A percentile compares a stretch with the other conserved stretches of the same genome.
These are phyloP conservation scores for Myioborus miniatus DNA, from an alignment of 2,797 vertebrate genomes.

Conservation along the genomic window DNA sequence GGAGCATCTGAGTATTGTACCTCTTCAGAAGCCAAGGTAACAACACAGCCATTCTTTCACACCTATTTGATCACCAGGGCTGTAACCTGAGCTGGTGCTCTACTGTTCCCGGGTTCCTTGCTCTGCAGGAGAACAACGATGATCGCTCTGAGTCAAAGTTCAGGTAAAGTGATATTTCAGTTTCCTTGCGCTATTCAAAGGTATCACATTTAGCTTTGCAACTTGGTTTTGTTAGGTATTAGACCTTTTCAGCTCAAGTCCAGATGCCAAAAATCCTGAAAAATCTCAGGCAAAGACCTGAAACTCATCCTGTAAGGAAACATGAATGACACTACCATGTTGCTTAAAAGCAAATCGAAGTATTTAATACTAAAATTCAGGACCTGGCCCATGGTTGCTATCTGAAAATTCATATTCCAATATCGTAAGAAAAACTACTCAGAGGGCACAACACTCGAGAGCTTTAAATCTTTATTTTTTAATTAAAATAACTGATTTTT, in stretches of 20 bases:
- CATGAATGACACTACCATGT: accelerated
- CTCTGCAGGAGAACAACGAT: background rate
- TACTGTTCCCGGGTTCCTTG: background rate
- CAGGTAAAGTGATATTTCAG: background rate
- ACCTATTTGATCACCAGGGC: background rate
- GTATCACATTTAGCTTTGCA: background rate
- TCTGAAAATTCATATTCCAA: background rate
- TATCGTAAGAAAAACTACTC: background rate
- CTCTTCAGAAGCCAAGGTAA: background rate
- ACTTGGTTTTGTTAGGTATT: background rate
- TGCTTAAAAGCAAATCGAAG: background rate
- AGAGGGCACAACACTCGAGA: background rate
- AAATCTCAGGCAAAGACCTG: background rate
- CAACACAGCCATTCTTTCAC: background rate
- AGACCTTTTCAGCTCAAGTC: background rate
- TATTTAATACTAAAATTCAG: background rate
- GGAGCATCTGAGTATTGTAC: background rate
- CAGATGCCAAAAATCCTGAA: background rate
- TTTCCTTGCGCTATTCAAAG: background rate
- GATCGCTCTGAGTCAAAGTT: background rate
- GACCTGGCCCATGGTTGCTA: background rate
- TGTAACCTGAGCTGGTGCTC: background rate
- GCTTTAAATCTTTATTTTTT: background rate
- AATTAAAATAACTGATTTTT: background rate
- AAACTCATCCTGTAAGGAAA: background rate